These are phyloP conservation scores for Xanthorhoe designata DNA, from an alignment of 2,888 invertebrate genomes.

Conservation along the genomic window DNA sequence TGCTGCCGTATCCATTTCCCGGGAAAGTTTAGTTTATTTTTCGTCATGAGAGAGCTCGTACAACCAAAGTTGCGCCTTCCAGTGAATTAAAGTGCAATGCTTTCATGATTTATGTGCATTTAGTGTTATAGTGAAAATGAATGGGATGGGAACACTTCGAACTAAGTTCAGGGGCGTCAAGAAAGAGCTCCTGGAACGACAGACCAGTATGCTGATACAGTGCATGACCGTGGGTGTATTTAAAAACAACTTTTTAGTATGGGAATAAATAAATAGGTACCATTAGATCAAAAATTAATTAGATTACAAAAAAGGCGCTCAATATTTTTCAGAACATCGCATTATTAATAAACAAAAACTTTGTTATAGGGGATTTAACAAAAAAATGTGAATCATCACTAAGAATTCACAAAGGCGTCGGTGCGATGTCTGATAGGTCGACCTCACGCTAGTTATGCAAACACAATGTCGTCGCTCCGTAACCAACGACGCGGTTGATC, in stretches of 20 bases:
- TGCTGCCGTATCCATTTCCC: slow-evolving; percentile 37
- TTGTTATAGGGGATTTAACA: slow-evolving; percentile 16
- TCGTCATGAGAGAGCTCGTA: slow-evolving; percentile 33
- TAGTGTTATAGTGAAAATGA: slow-evolving; percentile 65
- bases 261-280: slow-evolving; percentile 15
- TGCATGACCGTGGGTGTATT: slow-evolving; percentile 92
- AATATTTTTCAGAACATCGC: neutral
- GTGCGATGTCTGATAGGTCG: slow-evolving; percentile 22
- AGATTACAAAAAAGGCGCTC: neutral
- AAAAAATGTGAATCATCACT: slow-evolving; percentile 20
- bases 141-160: slow-evolving; percentile 85
- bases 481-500: slow-evolving; percentile 59
- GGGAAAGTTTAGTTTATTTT: slow-evolving; percentile 31
- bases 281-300: slow-evolving; percentile 16
- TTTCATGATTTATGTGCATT: slow-evolving; percentile 49
- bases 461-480: slow-evolving; percentile 49
- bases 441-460: slow-evolving; percentile 28
- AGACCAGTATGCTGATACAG: slow-evolving; percentile 90
- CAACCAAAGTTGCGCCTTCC: slow-evolving; percentile 17
- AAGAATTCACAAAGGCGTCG: slow-evolving; percentile 9
- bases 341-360: neutral
- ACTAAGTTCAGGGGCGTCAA: slow-evolving; percentile 91
- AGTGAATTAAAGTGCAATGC: slow-evolving; percentile 34
- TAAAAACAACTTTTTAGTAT: slow-evolving; percentile 25
- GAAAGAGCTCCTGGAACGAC: slow-evolving; percentile 90